Evolutionary conservation across 2,797 vertebrate genomes (phyloP).

Genomic region (Ctenosaura bakeri): DNA sequence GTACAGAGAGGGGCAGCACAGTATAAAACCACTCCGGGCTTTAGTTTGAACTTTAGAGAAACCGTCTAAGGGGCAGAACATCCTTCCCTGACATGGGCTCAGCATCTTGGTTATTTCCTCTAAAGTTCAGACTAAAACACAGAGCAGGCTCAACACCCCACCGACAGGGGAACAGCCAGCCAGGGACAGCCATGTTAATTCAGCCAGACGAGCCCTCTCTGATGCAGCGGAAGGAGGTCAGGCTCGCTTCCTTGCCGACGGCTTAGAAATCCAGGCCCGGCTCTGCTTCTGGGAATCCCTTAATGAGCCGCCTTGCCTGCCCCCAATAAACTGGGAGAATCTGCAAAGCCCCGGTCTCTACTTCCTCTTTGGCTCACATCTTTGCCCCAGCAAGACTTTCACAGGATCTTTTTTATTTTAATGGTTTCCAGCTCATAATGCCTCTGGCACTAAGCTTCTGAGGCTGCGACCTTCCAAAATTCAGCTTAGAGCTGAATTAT

Average conservation of each 20-base stretch:
- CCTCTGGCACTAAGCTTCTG: not conserved
- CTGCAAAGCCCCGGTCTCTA: not conserved
- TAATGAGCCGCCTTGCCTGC: not conserved
- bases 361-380: not conserved
- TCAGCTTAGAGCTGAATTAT: conserved; percentile 25
- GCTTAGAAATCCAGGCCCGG: not conserved
- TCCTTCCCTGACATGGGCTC: too few relatives aligned
- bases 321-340: not conserved
- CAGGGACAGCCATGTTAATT: too few relatives aligned
- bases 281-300: not conserved
- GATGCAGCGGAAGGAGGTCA: not conserved
- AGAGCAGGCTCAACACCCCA: too few relatives aligned
- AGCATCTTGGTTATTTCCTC: too few relatives aligned
- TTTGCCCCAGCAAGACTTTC: not conserved
- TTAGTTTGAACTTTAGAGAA: too few relatives aligned
- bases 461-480: conserved; percentile 20
- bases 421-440: not conserved
- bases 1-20: too few relatives aligned
- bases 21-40: too few relatives aligned
- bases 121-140: too few relatives aligned
- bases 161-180: too few relatives aligned
- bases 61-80: too few relatives aligned
- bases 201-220: too few relatives aligned
- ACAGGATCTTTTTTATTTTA: not conserved
- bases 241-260: not conserved